phyloP scores from a whole-genome alignment of 2,888 invertebrate species.

The Corbicula japonica region DNA sequence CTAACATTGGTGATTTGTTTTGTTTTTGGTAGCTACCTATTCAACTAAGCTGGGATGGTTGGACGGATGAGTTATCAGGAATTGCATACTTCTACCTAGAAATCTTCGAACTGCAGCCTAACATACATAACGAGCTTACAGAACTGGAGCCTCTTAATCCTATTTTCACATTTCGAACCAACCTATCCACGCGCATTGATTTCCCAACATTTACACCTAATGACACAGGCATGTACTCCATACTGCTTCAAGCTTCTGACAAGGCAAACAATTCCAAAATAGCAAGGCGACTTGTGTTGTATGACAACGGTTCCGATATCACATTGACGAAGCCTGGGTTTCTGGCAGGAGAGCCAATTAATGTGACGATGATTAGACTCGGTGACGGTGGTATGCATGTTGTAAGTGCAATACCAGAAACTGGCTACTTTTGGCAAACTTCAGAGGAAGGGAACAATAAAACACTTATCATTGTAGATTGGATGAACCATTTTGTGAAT shows the following conservation, averaged over 20 bases:
- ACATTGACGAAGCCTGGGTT: conserved; percentile 47
- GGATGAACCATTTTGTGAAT: conserved; percentile 70
- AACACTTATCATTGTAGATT: conserved; percentile 40
- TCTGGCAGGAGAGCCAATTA: not conserved
- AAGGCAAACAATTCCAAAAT: conserved; percentile 72
- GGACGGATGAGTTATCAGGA: conserved; percentile 26
- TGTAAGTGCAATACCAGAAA: conserved; percentile 53
- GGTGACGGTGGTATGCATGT: conserved; percentile 49
- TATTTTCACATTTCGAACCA: conserved; percentile 2
- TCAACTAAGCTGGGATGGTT: conserved; percentile 20
- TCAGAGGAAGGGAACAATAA: conserved; percentile 11
- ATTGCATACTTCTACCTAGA: conserved; percentile 20
- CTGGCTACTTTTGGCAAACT: conserved; percentile 64
- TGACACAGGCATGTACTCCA: conserved; percentile 66
- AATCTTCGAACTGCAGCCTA: conserved; percentile 1
- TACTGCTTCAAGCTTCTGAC: conserved; percentile 70
- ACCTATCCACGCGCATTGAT: not conserved
- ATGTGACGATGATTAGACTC: not conserved
- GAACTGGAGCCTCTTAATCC: conserved; percentile 20
- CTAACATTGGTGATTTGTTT: too few species aligned
- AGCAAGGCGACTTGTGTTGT: conserved; percentile 67
- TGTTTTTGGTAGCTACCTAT: conserved; percentile 20
- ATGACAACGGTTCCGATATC: conserved; percentile 63
- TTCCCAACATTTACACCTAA: conserved; percentile 57
- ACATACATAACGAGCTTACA: conserved; percentile 29